Evolutionary conservation across 2,888 invertebrate species (phyloP).

Genomic region (Drosophila macrospina): DNA sequence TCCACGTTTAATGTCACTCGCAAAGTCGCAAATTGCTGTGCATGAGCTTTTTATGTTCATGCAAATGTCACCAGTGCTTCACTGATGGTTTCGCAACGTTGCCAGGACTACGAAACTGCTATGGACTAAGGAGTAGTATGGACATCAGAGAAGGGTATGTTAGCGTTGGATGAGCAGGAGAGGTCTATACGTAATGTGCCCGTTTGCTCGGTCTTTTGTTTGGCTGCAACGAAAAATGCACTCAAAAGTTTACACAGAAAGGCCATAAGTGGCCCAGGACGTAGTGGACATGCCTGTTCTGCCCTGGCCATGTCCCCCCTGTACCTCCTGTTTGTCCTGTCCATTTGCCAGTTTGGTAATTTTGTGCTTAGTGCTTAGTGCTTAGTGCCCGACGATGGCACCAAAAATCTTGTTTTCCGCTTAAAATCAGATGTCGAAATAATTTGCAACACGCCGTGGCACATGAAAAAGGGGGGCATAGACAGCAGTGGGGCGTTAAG

Average conservation of each 20-base stretch:
- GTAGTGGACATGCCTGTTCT: slow-evolving; percentile 8
- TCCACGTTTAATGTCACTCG: slow-evolving; percentile 81
- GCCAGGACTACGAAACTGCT: slow-evolving; percentile 33
- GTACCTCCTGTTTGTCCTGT: slow-evolving; percentile 52
- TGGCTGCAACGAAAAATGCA: slow-evolving; percentile 77
- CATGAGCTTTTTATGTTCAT: slow-evolving; percentile 83
- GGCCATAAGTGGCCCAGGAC: slow-evolving; percentile 72
- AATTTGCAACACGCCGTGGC: slow-evolving; percentile 80
- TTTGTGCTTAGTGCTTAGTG: slow-evolving; percentile 77
- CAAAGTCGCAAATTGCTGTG: slow-evolving; percentile 83
- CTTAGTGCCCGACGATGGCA: slow-evolving; percentile 34
- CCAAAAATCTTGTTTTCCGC: slow-evolving; percentile 83
- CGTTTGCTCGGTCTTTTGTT: slow-evolving; percentile 72
- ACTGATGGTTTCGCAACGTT: slow-evolving; percentile 55
- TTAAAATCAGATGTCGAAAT: slow-evolving; percentile 85
- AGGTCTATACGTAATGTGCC: slow-evolving; percentile 61
- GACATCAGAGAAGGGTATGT: not conserved
- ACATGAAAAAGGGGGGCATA: slow-evolving; percentile 51
- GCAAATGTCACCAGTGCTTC: slow-evolving; percentile 76
- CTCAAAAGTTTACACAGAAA: slow-evolving; percentile 80
- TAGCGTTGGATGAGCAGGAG: not conserved
- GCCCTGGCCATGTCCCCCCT: slow-evolving; percentile 8
- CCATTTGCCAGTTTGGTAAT: slow-evolving; percentile 73
- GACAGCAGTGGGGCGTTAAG: slow-evolving; percentile 11
- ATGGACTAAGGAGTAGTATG: slow-evolving; percentile 12